Evolutionary conservation across 2,888 invertebrate species (phyloP).

Genomic region (Phortica magna): DNA sequence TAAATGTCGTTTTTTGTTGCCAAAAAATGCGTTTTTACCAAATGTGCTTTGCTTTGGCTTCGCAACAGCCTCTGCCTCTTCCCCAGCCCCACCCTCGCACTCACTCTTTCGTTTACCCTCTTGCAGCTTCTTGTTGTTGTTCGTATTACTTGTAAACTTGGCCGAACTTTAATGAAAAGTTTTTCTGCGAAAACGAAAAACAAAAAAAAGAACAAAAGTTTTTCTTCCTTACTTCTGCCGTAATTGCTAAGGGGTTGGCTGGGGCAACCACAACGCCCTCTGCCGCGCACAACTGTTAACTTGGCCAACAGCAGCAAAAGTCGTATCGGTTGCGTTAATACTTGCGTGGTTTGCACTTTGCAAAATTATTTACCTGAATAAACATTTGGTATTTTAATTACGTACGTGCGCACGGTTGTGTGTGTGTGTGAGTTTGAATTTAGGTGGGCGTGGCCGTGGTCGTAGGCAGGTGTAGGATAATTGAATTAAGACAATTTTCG

Average conservation of each 20-base stretch:
- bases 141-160: constrained; percentile 36
- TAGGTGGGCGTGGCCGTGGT: constrained; percentile 31
- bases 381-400: constrained; percentile 75
- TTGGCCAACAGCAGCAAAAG: constrained; percentile 39
- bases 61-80: neutral
- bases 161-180: constrained; percentile 72
- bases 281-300: neutral
- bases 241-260: neutral
- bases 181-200: constrained; percentile 50
- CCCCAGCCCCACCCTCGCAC: constrained; percentile 40
- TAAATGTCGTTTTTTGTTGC: constrained; percentile 65
- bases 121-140: constrained; percentile 29
- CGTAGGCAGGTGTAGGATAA: constrained; percentile 60
- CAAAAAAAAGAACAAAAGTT: constrained; percentile 66
- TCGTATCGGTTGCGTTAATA: constrained; percentile 65
- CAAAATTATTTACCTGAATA: constrained; percentile 74
- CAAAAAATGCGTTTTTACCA: constrained; percentile 47
- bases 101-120: constrained; percentile 43
- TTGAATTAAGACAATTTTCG: constrained; percentile 75
- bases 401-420: constrained; percentile 42
- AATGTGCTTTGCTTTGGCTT: neutral
- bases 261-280: neutral
- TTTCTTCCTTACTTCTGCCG: constrained; percentile 36
- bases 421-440: constrained; percentile 26
- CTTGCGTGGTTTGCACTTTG: constrained; percentile 54